These are phyloP conservation scores for Galeopterus variegatus DNA, from an alignment of 2,113 vertebrate species.

Conservation along the genomic window DNA sequence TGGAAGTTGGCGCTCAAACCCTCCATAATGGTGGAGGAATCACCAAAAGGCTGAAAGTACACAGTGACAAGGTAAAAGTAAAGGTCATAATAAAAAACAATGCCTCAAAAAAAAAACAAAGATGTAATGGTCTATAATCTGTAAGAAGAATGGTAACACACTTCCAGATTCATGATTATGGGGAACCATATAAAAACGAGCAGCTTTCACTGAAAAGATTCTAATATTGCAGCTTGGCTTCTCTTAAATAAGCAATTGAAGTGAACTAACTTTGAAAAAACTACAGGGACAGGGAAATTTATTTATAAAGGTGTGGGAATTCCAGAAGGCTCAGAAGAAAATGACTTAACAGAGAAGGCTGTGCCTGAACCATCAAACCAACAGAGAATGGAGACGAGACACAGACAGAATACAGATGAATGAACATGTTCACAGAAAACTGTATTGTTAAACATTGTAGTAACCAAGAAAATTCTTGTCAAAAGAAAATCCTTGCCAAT, in stretches of 20 bases:
- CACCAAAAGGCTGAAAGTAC: not conserved
- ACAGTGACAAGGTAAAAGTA: not conserved
- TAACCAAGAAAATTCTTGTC: not conserved
- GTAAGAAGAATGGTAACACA: not conserved
- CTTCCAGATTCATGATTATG: not conserved
- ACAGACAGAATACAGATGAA: not conserved
- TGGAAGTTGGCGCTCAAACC: not conserved
- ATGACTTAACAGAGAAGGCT: not conserved
- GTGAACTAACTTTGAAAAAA: not conserved
- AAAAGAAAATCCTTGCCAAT: slow-evolving; percentile 48
- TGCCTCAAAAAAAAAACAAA: not conserved
- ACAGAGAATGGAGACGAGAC: not conserved
- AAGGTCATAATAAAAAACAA: not conserved
- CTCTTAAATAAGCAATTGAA: not conserved
- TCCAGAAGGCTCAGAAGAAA: not conserved
- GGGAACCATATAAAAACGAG: not conserved
- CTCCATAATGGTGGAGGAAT: not conserved
- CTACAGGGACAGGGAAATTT: not conserved
- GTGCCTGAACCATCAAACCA: not conserved
- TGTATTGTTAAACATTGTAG: not conserved
- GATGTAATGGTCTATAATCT: not conserved
- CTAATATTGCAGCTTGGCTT: not conserved
- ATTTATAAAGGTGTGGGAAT: not conserved
- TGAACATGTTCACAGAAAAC: slow-evolving; percentile 34
- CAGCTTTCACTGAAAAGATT: not conserved